phyloP scores from a whole-genome alignment of 1,140 invertebrate species.

The Lasioglossum baleicum region DNA sequence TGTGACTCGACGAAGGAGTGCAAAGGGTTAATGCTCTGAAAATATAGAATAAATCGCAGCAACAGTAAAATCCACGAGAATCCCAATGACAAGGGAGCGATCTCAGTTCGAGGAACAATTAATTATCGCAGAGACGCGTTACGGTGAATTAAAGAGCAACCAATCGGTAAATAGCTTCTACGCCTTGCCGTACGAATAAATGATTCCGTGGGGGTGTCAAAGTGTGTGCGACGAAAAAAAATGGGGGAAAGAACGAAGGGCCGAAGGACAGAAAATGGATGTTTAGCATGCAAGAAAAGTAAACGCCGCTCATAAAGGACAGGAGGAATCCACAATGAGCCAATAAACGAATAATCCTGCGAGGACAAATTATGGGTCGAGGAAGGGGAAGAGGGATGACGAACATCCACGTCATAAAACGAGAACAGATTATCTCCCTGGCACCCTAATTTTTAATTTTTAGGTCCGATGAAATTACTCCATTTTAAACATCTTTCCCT shows the following conservation, averaged over 20 bases:
- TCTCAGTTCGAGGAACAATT: neutral
- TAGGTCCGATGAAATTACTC: slow-evolving; percentile 16
- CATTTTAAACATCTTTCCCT: no score
- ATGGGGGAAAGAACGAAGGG: neutral
- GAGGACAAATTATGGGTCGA: slow-evolving; percentile 42
- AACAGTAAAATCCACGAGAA: neutral
- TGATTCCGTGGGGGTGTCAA: slow-evolving; percentile 1
- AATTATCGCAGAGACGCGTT: neutral
- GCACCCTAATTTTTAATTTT: slow-evolving; percentile 14
- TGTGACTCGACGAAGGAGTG: no score
- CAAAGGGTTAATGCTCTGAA: no score
- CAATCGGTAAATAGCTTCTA: neutral
- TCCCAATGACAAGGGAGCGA: neutral
- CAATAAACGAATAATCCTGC: slow-evolving; percentile 67
- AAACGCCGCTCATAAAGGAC: slow-evolving; percentile 63
- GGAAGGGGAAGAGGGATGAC: neutral
- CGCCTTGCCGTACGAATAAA: neutral
- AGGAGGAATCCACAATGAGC: slow-evolving; percentile 69
- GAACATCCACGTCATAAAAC: neutral
- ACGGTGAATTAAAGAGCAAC: neutral
- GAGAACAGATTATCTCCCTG: neutral
- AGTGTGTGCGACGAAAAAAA: neutral
- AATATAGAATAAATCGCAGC: neutral
- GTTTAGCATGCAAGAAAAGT: slow-evolving; percentile 65
- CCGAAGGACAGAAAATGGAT: slow-evolving; percentile 26